Percentiles rank a stretch among this genome's conserved stretches.
Evolutionary conservation across 2,888 invertebrate species (phyloP).

Genomic region (Orchesella flavescens): DNA sequence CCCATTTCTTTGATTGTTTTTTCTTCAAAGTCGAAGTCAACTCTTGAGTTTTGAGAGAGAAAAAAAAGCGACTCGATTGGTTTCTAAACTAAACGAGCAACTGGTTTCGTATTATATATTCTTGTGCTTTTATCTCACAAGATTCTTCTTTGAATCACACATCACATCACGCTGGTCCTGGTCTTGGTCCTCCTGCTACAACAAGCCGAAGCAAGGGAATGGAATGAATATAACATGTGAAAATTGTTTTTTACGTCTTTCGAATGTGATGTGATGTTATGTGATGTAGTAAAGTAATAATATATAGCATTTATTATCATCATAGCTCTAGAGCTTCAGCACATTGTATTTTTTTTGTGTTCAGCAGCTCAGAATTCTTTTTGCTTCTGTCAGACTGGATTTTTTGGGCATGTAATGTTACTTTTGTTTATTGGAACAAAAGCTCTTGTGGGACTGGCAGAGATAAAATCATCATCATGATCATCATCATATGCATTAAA

Average conservation of each 20-base stretch:
- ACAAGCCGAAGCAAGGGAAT: background rate
- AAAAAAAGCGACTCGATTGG: background rate
- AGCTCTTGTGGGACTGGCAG: constrained; percentile 15
- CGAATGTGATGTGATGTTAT: constrained; percentile 11
- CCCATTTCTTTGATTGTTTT: background rate
- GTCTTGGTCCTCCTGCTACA: background rate
- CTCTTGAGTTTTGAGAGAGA: no score
- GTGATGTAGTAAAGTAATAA: background rate
- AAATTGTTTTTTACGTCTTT: constrained; percentile 3
- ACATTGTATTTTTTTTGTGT: background rate
- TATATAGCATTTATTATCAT: background rate
- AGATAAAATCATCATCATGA: constrained; percentile 50
- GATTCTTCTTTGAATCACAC: background rate
- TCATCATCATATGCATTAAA: constrained; percentile 43
- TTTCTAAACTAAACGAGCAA: constrained; percentile 25
- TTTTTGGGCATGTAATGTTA: constrained; percentile 22
- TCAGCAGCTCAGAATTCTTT: no score
- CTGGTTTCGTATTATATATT: constrained; percentile 38
- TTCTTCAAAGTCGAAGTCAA: background rate
- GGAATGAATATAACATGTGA: background rate
- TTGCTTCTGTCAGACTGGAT: constrained; percentile 13
- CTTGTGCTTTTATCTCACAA: background rate
- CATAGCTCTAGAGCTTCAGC: no score
- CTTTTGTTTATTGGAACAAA: constrained; percentile 19
- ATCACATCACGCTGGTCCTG: no score